Base-by-base conservation (phyloP, 2,113 vertebrate genomes). In the Scartelaos histophorus region DNA sequence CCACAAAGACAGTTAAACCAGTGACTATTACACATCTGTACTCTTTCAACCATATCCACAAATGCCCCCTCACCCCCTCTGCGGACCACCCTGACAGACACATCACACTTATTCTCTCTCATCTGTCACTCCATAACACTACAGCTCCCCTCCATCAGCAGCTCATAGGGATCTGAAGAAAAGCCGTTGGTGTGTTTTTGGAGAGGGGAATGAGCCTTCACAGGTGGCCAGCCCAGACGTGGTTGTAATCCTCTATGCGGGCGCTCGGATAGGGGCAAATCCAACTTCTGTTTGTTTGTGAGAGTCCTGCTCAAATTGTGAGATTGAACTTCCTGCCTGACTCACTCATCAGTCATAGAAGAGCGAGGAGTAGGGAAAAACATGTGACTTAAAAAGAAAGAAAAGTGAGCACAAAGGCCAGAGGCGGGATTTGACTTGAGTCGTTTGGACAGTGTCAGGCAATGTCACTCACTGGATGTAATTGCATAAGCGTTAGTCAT, bases 401-500 rank as follows among this genome's bases (percentile, higher is more conserved):
- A 61, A 65, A 74, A 25, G 74, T 76, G 81, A 80, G 75, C 64
- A 84, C 73, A 86, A 87, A 80, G 21, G 85, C 86, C 81, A 22
- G 81, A 64, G 87, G 88, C 75, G 78, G 70, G 82, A 53, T 19
- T 5, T 78, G 85, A 92, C 67, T 85, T 80, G 76, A 90, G 76
- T 66, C 79, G 72, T 67, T 81, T 43, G 84, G 84, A 90, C 86
- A 86, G 66, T 61, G 62, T 87, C 76, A 87, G 70, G 81, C 69
- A 53, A 58, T 79, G 87, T 86, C 87, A 86, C 75, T 69, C 78
- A 71, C 67, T 17, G 78, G 80, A 82, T 76, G 67, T 51, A 49
- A 73, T 90, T 90, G 87, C 71, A 82, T 83, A 91, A 90, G 68
- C 34, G 45, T 58, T 58, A 58, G 21, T 58, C 56, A 61, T 25